Evolutionary conservation across 1,140 invertebrate species (phyloP).

Genomic region (Aphidius gifuensis): DNA sequence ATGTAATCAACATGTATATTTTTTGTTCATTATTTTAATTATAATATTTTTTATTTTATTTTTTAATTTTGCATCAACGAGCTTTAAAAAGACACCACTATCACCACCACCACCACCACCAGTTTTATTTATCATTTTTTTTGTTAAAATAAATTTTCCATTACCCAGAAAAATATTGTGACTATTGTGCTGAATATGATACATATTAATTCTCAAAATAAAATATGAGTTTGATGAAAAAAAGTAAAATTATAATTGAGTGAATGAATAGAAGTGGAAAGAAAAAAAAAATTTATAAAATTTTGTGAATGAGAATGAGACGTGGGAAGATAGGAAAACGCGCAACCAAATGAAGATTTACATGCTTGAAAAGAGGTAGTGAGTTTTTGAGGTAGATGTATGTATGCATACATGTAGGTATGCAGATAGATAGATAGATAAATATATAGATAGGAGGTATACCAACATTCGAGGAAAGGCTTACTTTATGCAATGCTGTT

Average conservation of each 20-base stretch:
- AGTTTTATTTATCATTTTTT: too few species aligned
- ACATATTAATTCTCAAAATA: too few species aligned
- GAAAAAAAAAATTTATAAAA: background rate
- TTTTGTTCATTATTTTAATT: too few species aligned
- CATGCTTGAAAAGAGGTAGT: conserved; percentile 8
- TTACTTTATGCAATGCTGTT: conserved; percentile 1
- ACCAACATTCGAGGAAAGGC: background rate
- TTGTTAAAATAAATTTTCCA: too few species aligned
- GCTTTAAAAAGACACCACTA: too few species aligned
- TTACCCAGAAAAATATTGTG: too few species aligned
- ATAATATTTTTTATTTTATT: too few species aligned
- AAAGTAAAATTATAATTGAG: background rate
- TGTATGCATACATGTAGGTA: background rate
- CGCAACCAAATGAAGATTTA: conserved; percentile 18
- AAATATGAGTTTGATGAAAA: too few species aligned
- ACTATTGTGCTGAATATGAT: too few species aligned
- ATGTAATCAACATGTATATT: too few species aligned
- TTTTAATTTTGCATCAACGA: too few species aligned
- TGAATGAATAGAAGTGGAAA: background rate
- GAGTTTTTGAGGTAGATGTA: background rate
- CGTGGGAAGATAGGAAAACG: background rate
- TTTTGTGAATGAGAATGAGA: background rate
- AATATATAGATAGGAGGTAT: conserved; percentile 1
- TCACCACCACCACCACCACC: too few species aligned
- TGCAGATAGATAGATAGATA: background rate